Percentiles rank a stretch among this genome's conserved stretches.
Conservation (phyloP, 2,797 vertebrate species). For the Lophotriccus pileatus region DNA sequence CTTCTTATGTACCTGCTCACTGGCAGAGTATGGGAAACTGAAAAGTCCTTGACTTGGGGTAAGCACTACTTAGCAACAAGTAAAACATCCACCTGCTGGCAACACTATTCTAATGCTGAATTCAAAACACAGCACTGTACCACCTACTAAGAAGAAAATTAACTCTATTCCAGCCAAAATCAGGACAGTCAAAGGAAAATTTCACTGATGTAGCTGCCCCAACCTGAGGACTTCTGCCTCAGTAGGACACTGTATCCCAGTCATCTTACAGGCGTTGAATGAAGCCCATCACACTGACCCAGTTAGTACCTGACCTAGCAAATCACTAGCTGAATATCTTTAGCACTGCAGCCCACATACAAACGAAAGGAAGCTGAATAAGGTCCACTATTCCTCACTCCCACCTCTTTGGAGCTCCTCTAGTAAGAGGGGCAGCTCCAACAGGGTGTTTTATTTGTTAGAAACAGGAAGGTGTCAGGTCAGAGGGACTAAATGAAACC, state of each 20-base stretch:
- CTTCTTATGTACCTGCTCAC: background rate
- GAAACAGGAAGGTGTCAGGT: background rate
- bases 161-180: background rate
- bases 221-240: background rate
- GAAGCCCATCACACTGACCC: background rate
- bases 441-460: background rate
- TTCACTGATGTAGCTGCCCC: background rate
- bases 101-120: background rate
- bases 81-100: background rate
- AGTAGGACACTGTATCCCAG: background rate
- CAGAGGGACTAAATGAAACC: background rate
- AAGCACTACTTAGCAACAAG: background rate
- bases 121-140: background rate
- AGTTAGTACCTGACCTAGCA: background rate
- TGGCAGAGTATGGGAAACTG: background rate
- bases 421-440: background rate
- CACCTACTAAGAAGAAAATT: background rate
- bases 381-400: background rate
- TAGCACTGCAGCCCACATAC: background rate
- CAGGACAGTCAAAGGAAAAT: background rate
- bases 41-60: background rate
- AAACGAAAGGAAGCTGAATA: background rate
- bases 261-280: fast-evolving
- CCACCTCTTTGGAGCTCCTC: background rate
- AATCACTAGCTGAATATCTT: background rate